These are phyloP conservation scores for Lasioglossum pauxillum DNA, from an alignment of 2,888 invertebrate species.

Conservation along the genomic window DNA sequence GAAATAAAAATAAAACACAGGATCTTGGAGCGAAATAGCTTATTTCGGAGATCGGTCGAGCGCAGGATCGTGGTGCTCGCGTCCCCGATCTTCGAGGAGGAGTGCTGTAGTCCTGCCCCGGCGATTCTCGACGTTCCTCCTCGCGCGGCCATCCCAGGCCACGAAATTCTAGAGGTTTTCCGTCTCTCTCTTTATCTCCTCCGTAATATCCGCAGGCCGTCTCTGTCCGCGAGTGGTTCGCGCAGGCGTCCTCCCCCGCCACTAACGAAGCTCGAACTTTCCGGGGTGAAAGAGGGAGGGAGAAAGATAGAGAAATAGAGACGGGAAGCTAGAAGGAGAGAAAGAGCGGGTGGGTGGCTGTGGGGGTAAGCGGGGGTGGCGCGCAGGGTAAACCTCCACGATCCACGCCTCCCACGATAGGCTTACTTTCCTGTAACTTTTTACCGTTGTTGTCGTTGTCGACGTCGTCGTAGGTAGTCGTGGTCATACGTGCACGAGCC, in stretches of 20 bases:
- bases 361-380: constrained; percentile 23
- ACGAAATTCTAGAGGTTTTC: constrained; percentile 64
- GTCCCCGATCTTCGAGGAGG: constrained; percentile 72
- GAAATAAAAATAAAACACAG: not conserved
- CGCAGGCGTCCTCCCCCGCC: constrained; percentile 67
- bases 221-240: constrained; percentile 55
- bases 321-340: not conserved
- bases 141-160: constrained; percentile 58
- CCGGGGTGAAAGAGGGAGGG: not conserved
- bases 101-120: constrained; percentile 73
- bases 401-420: constrained; percentile 81
- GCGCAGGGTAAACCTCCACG: constrained; percentile 73
- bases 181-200: constrained; percentile 48
- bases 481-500: constrained; percentile 66
- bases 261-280: constrained; percentile 67
- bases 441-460: constrained; percentile 62
- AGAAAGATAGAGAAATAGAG: constrained; percentile 1
- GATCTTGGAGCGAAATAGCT: not conserved
- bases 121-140: constrained; percentile 60
- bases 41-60: constrained; percentile 6
- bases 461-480: constrained; percentile 66
- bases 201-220: constrained; percentile 41
- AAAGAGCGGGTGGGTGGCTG: constrained; percentile 5
- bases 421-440: constrained; percentile 75
- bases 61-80: constrained; percentile 56